Percentiles rank a stretch among this genome's conserved stretches.
These are phyloP conservation scores for Danionella cerebrum DNA, from an alignment of 2,113 vertebrate species.

Conservation along the genomic window DNA sequence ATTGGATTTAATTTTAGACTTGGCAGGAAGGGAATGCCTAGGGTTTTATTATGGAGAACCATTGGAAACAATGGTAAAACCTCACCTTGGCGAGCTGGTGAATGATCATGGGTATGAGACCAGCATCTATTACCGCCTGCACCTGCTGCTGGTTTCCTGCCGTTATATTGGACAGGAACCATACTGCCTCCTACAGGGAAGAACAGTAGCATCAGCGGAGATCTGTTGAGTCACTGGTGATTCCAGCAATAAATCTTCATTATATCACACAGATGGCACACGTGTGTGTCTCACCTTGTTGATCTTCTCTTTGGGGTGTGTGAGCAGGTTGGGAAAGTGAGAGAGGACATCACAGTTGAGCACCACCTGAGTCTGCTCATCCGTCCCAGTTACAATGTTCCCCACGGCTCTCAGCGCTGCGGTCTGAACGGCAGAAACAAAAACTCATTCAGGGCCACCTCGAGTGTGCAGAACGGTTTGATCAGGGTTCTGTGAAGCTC, in stretches of 20 bases:
- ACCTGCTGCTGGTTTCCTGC: conserved; percentile 99
- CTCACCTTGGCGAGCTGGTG: conserved; percentile 97
- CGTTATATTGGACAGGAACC: conserved; percentile 99
- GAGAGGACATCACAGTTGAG: conserved; percentile 98
- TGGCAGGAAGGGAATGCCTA: too few relatives aligned
- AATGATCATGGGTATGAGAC: conserved; percentile 98
- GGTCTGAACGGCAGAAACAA: conserved; percentile 62
- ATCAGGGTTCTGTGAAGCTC: not conserved
- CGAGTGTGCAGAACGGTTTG: not conserved
- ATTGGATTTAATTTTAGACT: too few relatives aligned
- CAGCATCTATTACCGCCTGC: conserved; percentile 95
- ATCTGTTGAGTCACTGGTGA: not conserved
- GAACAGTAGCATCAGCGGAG: conserved; percentile 27
- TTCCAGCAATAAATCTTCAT: not conserved
- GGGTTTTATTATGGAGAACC: too few relatives aligned
- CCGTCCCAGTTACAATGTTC: conserved; percentile 97
- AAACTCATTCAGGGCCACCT: not conserved
- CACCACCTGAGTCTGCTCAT: conserved; percentile 97
- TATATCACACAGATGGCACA: not conserved
- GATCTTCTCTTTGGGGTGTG: conserved; percentile 98
- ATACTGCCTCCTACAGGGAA: conserved; percentile 87
- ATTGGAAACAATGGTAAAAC: too few relatives aligned
- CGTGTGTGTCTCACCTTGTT: conserved; percentile 77
- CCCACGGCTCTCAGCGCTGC: conserved; percentile 95
- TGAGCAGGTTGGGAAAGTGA: conserved; percentile 92